These are phyloP conservation scores for Dendrolimus punctatus DNA, from an alignment of 1,140 invertebrate genomes.

Conservation along the genomic window DNA sequence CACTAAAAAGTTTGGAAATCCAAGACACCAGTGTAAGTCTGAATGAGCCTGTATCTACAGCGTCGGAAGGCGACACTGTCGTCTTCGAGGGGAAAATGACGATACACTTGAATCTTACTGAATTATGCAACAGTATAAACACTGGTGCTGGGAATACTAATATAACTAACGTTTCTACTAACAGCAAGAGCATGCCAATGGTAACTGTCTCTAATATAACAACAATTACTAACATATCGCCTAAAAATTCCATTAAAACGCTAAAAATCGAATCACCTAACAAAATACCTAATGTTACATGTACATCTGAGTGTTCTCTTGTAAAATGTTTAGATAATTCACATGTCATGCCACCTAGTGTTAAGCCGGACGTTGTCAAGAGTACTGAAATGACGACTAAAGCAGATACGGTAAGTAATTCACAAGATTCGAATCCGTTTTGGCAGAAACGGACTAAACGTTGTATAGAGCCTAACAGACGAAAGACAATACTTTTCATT, in stretches of 20 bases:
- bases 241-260: constrained; percentile 68
- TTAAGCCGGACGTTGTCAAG: constrained; percentile 25
- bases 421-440: constrained; percentile 61
- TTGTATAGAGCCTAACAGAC: constrained; percentile 56
- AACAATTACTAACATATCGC: constrained; percentile 68
- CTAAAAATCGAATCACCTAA: constrained; percentile 42
- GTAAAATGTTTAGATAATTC: constrained; percentile 17
- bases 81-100: constrained; percentile 72
- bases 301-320: constrained; percentile 25
- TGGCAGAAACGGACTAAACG: constrained; percentile 60
- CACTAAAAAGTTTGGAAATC: constrained; percentile 67
- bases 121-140: constrained; percentile 64
- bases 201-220: constrained; percentile 73
- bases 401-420: constrained; percentile 47
- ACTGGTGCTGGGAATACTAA: constrained; percentile 59
- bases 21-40: constrained; percentile 73
- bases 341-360: constrained; percentile 23
- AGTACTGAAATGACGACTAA: constrained; percentile 12
- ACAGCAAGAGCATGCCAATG: constrained; percentile 68
- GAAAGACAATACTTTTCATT: constrained; percentile 63
- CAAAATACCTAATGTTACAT: constrained; percentile 34
- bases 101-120: constrained; percentile 70
- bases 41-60: constrained; percentile 57
- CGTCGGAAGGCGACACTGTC: constrained; percentile 66
- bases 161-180: constrained; percentile 42